Base-by-base conservation (phyloP, 1,140 invertebrate species). In the Dreissena rostriformis region DNA sequence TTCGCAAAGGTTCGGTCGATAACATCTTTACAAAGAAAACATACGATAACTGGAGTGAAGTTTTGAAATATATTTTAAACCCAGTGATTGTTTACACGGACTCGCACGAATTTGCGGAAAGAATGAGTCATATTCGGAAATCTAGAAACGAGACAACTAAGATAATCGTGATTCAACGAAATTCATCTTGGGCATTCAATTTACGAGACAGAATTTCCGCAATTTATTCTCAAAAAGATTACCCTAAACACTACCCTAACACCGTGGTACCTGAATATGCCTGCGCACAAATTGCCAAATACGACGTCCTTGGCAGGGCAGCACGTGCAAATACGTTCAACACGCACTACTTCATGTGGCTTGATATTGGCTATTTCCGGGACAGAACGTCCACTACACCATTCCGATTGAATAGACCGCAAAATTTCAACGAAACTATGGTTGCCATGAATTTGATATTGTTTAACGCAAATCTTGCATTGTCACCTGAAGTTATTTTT, bases 221-320 rank as follows among this genome's bases (percentile, higher is more conserved):
- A 14, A 90, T 91, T 4, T 89, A 82, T 70, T 66, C 55, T 8
- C 53, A 61, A 10, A 51, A 39, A 15, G 57, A 28, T 2, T 90
- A 90, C 66, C 88, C 88, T 2, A 75, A 73, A 53, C 73, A 63
- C 29, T 71, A 66, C 11, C 88, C 86, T 0, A 88, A 90, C 61
- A 89, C 88, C 0, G 85, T 89, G 7, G n/a, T 76, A 15, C 86
- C 89, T 5, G 78, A 81, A 26, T 90, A 90, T 65, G 55, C 85
- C 11, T 86, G 84, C 57, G 85, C 84, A 5, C 84, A 87, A 53
- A 82, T 86, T 73, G 84, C 88, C 19, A 88, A 88, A 67, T 89
- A 82, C 68, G 85, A 88, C 22, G 8, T 82, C 15, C 6, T 88
- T 22, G 24, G 53, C 11, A 55, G 67, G 6, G 83, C 86, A 19